These are phyloP conservation scores for Acarapis woodi DNA, from an alignment of 1,140 invertebrate genomes.

Conservation along the genomic window DNA sequence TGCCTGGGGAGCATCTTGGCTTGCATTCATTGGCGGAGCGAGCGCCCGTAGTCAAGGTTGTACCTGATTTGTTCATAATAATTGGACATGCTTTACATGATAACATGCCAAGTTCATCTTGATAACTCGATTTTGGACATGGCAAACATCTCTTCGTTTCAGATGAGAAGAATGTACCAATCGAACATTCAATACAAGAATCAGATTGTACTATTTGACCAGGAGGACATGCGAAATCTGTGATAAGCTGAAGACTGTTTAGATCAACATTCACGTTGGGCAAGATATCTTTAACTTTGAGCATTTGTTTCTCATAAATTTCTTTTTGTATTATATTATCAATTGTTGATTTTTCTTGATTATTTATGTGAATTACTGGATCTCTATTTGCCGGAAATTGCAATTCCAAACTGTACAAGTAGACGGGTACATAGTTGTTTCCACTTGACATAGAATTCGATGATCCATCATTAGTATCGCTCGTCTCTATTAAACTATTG, in stretches of 20 bases:
- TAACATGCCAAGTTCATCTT: conserved; percentile 65
- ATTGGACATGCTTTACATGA: conserved; percentile 58
- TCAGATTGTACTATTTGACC: conserved; percentile 58
- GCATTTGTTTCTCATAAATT: conserved; percentile 32
- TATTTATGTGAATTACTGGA: conserved; percentile 47
- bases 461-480: conserved; percentile 1
- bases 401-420: conserved; percentile 62
- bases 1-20: conserved; percentile 63
- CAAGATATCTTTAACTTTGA: conserved; percentile 41
- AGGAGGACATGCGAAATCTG: conserved; percentile 65
- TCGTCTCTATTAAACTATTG: no score
- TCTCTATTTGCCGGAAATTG: conserved; percentile 69
- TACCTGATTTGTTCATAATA: conserved; percentile 52
- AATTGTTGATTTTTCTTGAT: conserved; percentile 52
- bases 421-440: conserved; percentile 40
- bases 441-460: conserved; percentile 39
- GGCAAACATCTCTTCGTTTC: conserved; percentile 37
- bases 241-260: conserved; percentile 46
- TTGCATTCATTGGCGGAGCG: conserved; percentile 63
- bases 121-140: conserved; percentile 67
- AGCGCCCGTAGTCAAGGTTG: conserved; percentile 54
- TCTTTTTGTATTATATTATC: conserved; percentile 49
- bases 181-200: conserved; percentile 60
- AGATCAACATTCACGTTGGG: conserved; percentile 80
- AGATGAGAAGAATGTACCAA: conserved; percentile 52